phyloP scores from a whole-genome alignment of 2,113 vertebrate species.

The Ardeotis arabs region DNA sequence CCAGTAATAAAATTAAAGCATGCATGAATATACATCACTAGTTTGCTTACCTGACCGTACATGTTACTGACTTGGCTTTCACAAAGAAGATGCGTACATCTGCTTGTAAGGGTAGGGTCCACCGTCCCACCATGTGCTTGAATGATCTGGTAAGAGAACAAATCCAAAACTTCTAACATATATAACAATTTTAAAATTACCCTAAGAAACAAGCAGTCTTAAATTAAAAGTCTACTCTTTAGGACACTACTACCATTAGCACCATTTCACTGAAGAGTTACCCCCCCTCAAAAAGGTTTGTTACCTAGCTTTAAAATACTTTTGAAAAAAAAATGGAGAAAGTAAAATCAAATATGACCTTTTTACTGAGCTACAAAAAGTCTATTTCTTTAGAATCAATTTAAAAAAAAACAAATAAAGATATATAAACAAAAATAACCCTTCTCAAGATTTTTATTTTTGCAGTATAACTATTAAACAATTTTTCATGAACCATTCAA shows the following conservation, averaged over 20 bases:
- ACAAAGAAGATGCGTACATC: conserved; percentile 95
- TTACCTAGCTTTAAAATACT: background rate
- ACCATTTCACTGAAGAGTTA: background rate
- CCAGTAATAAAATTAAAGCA: background rate
- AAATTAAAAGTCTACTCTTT: background rate
- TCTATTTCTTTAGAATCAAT: background rate
- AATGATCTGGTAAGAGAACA: conserved; percentile 83
- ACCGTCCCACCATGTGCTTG: conserved; percentile 91
- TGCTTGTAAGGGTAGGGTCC: conserved; percentile 85
- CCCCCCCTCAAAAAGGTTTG: background rate
- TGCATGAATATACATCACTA: background rate
- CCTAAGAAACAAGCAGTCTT: background rate
- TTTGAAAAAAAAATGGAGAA: background rate
- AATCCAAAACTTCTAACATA: background rate
- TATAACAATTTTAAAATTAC: background rate
- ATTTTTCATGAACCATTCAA: conserved; percentile 27
- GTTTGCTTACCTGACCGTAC: conserved; percentile 89
- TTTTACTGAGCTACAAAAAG: background rate
- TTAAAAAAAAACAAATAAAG: background rate
- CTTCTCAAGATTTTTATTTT: background rate
- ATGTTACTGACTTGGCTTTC: conserved; percentile 96
- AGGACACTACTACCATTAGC: background rate
- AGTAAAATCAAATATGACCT: background rate
- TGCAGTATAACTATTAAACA: conserved; percentile 1
- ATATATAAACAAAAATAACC: conserved; percentile 2